Conservation (phyloP, 2,888 invertebrate species). For the Lycaena phlaeas region DNA sequence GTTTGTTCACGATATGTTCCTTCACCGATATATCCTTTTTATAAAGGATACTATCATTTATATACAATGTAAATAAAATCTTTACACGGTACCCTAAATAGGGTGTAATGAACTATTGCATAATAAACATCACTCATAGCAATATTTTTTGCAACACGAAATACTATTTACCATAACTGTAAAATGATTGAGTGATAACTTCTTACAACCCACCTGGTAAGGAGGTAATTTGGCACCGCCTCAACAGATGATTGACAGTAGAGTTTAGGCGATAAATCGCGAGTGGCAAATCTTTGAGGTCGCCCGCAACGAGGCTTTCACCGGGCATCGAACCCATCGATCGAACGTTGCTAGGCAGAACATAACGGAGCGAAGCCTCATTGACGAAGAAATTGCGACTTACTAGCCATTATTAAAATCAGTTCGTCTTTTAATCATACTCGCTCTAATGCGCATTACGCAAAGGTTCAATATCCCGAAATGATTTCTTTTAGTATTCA, state of each 20-base stretch:
- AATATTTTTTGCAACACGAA: neutral
- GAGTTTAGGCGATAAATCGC: slow-evolving; percentile 54
- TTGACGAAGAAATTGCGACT: slow-evolving; percentile 19
- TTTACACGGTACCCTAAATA: no score
- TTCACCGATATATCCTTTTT: no score
- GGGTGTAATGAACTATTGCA: no score
- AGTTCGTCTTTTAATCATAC: neutral
- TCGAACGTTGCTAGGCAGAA: slow-evolving; percentile 49
- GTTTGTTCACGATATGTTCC: no score
- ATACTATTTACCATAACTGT: no score
- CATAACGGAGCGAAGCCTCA: slow-evolving; percentile 53
- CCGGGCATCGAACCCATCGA: slow-evolving; percentile 57
- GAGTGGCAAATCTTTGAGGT: slow-evolving; percentile 58
- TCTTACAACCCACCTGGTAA: slow-evolving; percentile 16
- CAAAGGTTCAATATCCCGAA: slow-evolving; percentile 1
- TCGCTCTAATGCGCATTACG: neutral
- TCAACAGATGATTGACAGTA: slow-evolving; percentile 33
- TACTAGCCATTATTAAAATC: slow-evolving; percentile 26
- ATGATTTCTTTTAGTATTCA: neutral
- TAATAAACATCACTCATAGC: no score
- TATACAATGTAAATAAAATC: no score
- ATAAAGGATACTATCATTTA: no score
- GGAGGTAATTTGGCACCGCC: slow-evolving; percentile 18
- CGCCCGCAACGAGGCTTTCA: slow-evolving; percentile 49
- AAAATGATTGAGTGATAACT: slow-evolving; percentile 13